A percentile compares a stretch with the other conserved stretches of the same genome.
Evolutionary conservation across 2,797 vertebrate species (phyloP).

Genomic region (Pogoniulus pusillus): DNA sequence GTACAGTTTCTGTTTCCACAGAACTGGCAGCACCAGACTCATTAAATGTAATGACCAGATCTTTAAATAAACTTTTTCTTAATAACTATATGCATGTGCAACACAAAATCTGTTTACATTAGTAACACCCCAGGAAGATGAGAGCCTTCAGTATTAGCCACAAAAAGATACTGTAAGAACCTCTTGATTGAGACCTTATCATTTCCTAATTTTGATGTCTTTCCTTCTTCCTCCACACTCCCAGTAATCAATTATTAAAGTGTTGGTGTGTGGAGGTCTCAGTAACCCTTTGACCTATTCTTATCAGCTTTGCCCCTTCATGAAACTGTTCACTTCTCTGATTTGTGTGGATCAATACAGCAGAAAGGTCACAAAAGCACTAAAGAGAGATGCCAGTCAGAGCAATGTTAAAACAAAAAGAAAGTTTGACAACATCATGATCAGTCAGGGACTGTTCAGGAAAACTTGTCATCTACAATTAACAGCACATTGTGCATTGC

Average conservation of each 20-base stretch:
- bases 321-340: slow-evolving; percentile 1
- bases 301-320: slow-evolving; percentile 22
- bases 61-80: neutral
- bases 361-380: slow-evolving; percentile 55
- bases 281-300: slow-evolving; percentile 10
- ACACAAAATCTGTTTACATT: neutral
- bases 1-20: fast-evolving
- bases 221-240: neutral
- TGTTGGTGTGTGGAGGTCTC: neutral
- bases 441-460: slow-evolving; percentile 46
- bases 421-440: slow-evolving; percentile 68
- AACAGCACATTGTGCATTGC: neutral
- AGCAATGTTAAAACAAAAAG: slow-evolving; percentile 46
- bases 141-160: neutral
- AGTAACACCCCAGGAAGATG: neutral
- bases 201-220: neutral
- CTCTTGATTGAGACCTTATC: neutral
- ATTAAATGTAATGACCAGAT: neutral
- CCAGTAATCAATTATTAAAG: slow-evolving; percentile 32
- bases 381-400: slow-evolving; percentile 59
- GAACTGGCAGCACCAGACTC: neutral
- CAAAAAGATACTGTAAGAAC: neutral
- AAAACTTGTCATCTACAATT: slow-evolving; percentile 65
- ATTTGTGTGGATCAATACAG: slow-evolving; percentile 51
- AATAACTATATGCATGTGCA: fast-evolving